Base-by-base conservation (phyloP, 2,797 vertebrate genomes). In the Melanitta fusca region DNA sequence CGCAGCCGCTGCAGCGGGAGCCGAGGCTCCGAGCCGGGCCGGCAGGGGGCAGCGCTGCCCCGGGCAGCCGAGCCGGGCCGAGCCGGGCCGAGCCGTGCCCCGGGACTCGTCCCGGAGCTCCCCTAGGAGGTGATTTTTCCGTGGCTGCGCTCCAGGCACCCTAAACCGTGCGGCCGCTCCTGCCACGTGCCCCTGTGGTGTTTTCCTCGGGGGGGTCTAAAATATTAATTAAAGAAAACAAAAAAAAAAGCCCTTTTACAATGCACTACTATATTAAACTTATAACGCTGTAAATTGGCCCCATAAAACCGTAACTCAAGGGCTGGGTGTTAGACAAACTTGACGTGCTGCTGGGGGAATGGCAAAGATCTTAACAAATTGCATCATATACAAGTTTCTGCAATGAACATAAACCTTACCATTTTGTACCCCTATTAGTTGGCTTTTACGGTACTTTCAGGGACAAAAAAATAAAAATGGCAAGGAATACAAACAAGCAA, bases 241-340 rank as follows among this genome's bases (percentile, higher is more conserved):
- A 43, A 72, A 49, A 72, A 39, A 27, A 53, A n/a, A 38, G 8
- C 36, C 56, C 27, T 92, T 94, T 95, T 91, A 94, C 80, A 96
- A 65, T 41, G 80, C 17, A 8, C 10, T 81, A 36, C 89, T 96
- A 69, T 94, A 91, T 97, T 95, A 96, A 96, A 96, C 77, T 82
- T 95, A 93, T 5, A 85, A 45, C 11, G 15, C 86, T 83, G 68
- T 97, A 97, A 97, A 97, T 97, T 38, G 41, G 74, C 74, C 0
- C 83, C 12, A 3, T 97, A 96, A 97, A 97, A 87, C 65, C 86
- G 95, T 93, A 95, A 91, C 80, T 92, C 77, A 65, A 28, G 78
- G 88, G 75, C 84, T 15, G 73, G 85, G 77, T 83, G 89, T 88
- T 91, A 88, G 95, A 56, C 85, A 88, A 85, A 87, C 57, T 78